Percentiles rank a stretch among this genome's conserved stretches.
Evolutionary conservation across 2,888 invertebrate genomes (phyloP).

Genomic region (Litoditis marina): DNA sequence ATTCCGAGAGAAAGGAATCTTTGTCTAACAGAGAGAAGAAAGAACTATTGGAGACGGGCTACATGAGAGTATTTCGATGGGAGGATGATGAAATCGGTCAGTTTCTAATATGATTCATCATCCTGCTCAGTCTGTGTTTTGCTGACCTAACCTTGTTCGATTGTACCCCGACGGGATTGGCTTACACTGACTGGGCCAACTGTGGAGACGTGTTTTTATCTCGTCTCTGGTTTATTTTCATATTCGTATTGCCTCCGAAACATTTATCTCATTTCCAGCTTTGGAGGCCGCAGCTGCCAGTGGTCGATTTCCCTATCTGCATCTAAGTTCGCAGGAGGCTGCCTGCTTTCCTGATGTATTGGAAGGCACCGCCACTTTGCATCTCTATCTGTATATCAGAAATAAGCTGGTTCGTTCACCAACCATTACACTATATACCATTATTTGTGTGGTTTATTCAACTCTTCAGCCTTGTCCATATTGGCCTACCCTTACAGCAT

Average conservation of each 20-base stretch:
- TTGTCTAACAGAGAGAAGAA: too few species aligned
- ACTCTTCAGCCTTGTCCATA: too few species aligned
- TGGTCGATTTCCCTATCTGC: conserved; percentile 48
- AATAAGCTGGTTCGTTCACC: conserved; percentile 45
- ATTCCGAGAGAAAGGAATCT: too few species aligned
- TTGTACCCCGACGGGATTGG: too few species aligned
- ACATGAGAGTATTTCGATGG: conserved; percentile 34
- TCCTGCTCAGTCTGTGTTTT: too few species aligned
- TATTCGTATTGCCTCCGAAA: not conserved
- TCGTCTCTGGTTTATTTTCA: conserved; percentile 6
- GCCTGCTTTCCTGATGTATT: conserved; percentile 49
- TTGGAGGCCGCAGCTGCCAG: conserved; percentile 43
- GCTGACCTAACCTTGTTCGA: too few species aligned
- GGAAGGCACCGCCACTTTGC: conserved; percentile 9
- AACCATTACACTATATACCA: not conserved
- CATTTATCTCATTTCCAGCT: conserved; percentile 31
- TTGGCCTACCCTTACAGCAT: too few species aligned
- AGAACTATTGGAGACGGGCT: conserved; percentile 14
- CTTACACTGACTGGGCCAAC: too few species aligned
- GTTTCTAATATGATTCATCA: too few species aligned
- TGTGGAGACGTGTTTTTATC: too few species aligned
- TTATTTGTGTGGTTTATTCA: conserved; percentile 1
- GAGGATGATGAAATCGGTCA: conserved; percentile 53
- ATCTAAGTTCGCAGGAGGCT: conserved; percentile 45
- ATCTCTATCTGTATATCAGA: conserved; percentile 42